Evolutionary conservation across 2,888 invertebrate genomes (phyloP), one percentile per base, ranked within the genome.

Genomic region (Heliconius aoede): DNA sequence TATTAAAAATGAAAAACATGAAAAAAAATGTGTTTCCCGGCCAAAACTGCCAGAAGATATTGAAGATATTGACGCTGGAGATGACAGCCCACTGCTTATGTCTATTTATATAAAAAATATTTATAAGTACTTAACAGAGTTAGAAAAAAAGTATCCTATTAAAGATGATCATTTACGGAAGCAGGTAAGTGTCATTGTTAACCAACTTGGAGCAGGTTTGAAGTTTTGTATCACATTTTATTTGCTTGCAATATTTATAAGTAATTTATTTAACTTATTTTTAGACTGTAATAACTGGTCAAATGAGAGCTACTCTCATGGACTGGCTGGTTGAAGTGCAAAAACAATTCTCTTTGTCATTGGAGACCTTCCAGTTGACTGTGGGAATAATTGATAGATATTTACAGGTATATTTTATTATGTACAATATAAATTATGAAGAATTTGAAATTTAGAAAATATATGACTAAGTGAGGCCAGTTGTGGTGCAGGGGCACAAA

Each of bases 261-360:
- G n/a, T 55, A 9, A 55, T n/a, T 55, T 55, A 1, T 9, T n/a
- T 51, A n/a, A 51, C 24, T 51, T 30, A 40, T 60, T 76, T 88
- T 87, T 78, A 95, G 91, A 95, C 80, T 84, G 88, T 86, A 9
- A 90, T 99, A 18, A 97, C 97, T 18, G 95, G 97, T 1, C 96
- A 96, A 84, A 99, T 99, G 99, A 95, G 99, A 80, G 95, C 97
- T 21, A 97, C 98, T 69, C 95, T 99, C 24, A 95, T 99, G 78
- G 98, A 99, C 89, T 99, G 99, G 99, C 94, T 99, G 73, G 97
- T 98, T 24, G 98, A 98, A 85, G 98, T 99, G 13, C 98, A 98
- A 83, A 92, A 95, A 72, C 97, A 98, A 86, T 99, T 99, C 90
- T 96, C 96, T 80, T 94, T 99, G 74, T 93, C 97, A 26, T 96